Evolutionary conservation across 2,888 invertebrate genomes (phyloP).

Genomic region (Thelaira solivaga): DNA sequence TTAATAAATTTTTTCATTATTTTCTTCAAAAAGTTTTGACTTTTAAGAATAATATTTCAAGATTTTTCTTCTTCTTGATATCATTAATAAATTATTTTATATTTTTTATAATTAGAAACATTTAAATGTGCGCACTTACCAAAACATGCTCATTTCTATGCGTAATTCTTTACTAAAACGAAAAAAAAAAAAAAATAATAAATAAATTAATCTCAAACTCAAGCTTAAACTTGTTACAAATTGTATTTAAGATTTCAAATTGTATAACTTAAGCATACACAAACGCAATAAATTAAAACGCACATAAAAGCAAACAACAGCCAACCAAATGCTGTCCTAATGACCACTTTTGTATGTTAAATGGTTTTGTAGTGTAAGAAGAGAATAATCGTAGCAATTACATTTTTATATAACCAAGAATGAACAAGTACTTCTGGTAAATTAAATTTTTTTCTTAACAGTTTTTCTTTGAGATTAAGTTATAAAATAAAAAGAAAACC

Average conservation of each 20-base stretch:
- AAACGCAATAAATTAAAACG: conserved; percentile 31
- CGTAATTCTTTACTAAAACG: not conserved
- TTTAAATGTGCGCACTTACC: not conserved
- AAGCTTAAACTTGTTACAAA: not conserved
- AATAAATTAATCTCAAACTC: too few relatives aligned
- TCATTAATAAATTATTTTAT: not conserved
- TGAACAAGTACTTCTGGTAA: conserved; percentile 17
- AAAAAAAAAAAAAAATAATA: not conserved
- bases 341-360: conserved; percentile 34
- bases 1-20: too few relatives aligned
- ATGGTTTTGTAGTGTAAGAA: conserved; percentile 10
- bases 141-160: not conserved
- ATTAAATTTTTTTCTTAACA: conserved; percentile 15
- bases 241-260: not conserved
- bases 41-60: not conserved
- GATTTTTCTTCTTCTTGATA: not conserved
- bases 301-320: conserved; percentile 17
- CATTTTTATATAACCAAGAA: not conserved
- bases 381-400: not conserved
- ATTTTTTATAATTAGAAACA: not conserved
- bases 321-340: conserved; percentile 34
- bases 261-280: not conserved
- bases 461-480: conserved; percentile 29
- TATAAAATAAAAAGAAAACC: too few relatives aligned
- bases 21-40: too few relatives aligned